These are phyloP conservation scores for Pedionomus torquatus DNA, from an alignment of 2,113 vertebrate species.

Conservation along the genomic window DNA sequence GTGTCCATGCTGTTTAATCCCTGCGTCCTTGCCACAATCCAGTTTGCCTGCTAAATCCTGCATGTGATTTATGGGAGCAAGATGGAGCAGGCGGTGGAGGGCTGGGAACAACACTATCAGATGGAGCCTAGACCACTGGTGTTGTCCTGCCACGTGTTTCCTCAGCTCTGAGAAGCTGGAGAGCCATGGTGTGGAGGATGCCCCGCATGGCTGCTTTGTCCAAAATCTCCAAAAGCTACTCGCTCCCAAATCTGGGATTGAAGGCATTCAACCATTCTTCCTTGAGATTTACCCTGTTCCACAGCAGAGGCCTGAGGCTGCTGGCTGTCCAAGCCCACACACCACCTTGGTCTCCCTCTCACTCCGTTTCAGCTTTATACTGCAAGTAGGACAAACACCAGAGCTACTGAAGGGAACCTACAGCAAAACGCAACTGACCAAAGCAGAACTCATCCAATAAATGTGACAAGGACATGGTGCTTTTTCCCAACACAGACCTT, in stretches of 20 bases:
- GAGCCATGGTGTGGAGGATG: rapidly evolving
- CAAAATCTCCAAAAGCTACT: not conserved
- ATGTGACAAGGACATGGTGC: not conserved
- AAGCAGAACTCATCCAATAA: not conserved
- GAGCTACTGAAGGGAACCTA: not conserved
- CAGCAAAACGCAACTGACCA: not conserved
- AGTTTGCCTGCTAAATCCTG: not conserved
- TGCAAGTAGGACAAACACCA: not conserved
- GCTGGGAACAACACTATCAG: rapidly evolving
- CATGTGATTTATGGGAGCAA: not conserved
- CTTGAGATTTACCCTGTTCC: not conserved
- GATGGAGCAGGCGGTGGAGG: not conserved
- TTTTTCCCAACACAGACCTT: not conserved
- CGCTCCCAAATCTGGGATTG: not conserved
- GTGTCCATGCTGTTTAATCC: rapidly evolving
- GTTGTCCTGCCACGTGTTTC: rapidly evolving
- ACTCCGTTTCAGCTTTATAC: not conserved
- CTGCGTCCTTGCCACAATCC: not conserved
- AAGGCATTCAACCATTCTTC: not conserved
- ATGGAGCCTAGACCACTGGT: not conserved
- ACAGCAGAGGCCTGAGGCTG: not conserved
- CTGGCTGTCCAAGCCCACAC: not conserved
- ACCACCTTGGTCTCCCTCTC: rapidly evolving
- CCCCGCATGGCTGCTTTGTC: not conserved
- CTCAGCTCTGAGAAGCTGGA: not conserved